Base-by-base conservation (phyloP, 1,140 invertebrate genomes). In the Hycleus phaleratus region DNA sequence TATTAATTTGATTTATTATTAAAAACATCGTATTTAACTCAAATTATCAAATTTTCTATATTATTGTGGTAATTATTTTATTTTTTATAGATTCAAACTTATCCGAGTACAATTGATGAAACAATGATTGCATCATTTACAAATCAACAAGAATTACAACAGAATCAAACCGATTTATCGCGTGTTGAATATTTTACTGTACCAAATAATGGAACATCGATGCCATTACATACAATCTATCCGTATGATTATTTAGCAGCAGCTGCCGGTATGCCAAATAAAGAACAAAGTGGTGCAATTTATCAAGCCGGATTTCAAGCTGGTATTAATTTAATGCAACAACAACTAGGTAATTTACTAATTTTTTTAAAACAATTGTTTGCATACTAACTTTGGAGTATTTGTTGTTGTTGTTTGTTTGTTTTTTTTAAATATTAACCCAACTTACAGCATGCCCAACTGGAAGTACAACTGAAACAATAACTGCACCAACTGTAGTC, bases 171-270 rank as follows among this genome's bases (percentile, higher is more conserved):
- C 50, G 67, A 64, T 61, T 62, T 70, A 32, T 67, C 69, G 2
- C 61, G 71, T 53, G 67, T 73, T 18, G 79, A 81, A 62, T 81
- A 79, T 64, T 81, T 81, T 59, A 73, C 78, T 10, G 75, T 77
- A 52, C 78, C 79, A 10, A 69, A 78, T 24, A 72, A 73, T 26
- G 68, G 60, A 60, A 71, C 26, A 56, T 73, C 52, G 52, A 62
- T 78, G 60, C 72, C 75, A 4, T 67, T 75, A 2, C 69, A 71
- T 49, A 63, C 70, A 44, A 49, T 73, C 12, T 71, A 71, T 62
- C 69, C 68, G 8, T 72, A 71, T 55, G 70, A 72, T 57, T 66
- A 73, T 57, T 70, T 69, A n/a, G 40, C 40, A 7, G 62, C 62
- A 49, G 61, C 67, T 44, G 60, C 67, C 18, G 65, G 63, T 49